phyloP scores from a whole-genome alignment of 2,113 vertebrate species.

The Propithecus coquereli region DNA sequence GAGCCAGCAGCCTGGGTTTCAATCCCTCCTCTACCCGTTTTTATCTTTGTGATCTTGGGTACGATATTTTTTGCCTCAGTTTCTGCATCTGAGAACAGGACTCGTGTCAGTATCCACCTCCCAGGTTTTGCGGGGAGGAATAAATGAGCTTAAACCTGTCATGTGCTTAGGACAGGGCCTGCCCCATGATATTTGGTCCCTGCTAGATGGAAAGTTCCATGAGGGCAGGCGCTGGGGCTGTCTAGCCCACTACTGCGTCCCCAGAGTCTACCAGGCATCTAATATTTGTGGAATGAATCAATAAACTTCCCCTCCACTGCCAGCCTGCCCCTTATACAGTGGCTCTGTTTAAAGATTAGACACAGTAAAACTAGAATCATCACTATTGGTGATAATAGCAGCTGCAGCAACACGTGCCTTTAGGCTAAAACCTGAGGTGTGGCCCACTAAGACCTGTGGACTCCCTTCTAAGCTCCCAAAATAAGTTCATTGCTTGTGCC shows the following conservation, averaged over 20 bases:
- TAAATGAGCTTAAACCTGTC: background rate
- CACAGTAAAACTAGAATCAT: background rate
- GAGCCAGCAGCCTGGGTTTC: background rate
- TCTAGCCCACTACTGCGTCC: background rate
- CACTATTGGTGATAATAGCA: background rate
- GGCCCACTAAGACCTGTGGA: background rate
- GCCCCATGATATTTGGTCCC: background rate
- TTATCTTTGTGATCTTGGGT: background rate
- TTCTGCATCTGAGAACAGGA: background rate
- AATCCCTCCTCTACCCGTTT: background rate
- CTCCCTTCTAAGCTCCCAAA: background rate
- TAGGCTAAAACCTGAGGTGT: background rate
- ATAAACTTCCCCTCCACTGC: background rate
- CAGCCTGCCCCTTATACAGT: background rate
- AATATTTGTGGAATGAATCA: background rate
- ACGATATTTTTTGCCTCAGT: background rate
- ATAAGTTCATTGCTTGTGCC: background rate
- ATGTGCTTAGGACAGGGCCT: background rate
- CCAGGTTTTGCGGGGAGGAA: background rate
- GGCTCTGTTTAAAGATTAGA: conserved; percentile 31
- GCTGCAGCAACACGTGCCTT: background rate
- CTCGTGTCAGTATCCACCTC: background rate
- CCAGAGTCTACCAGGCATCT: background rate
- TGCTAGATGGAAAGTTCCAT: background rate
- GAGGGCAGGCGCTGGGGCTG: background rate